Evolutionary conservation across 2,113 vertebrate genomes (phyloP).

Genomic region (Hipposideros armiger): DNA sequence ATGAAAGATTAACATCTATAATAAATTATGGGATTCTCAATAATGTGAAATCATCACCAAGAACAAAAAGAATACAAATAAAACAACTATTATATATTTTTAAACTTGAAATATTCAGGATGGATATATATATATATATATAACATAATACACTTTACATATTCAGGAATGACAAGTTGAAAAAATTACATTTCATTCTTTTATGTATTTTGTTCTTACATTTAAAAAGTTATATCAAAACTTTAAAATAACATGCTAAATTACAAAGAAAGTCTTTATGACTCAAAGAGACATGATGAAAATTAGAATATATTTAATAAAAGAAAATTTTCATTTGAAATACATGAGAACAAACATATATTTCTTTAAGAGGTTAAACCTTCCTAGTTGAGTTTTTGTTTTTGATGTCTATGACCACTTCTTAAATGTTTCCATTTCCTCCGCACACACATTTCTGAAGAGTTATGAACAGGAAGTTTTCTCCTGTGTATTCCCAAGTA

Average conservation of each 20-base stretch:
- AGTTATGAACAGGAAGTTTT: constrained; percentile 58
- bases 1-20: constrained; percentile 18
- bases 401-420: constrained; percentile 40
- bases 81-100: constrained; percentile 19
- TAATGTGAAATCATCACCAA: background rate
- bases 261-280: background rate
- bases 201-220: constrained; percentile 38
- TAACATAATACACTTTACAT: background rate
- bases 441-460: constrained; percentile 76
- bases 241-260: constrained; percentile 29
- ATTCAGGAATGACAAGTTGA: constrained; percentile 37
- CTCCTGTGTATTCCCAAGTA: constrained; percentile 62
- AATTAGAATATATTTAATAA: background rate
- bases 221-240: constrained; percentile 32
- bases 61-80: background rate
- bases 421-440: constrained; percentile 76
- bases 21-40: constrained; percentile 35
- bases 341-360: background rate
- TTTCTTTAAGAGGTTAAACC: constrained; percentile 32
- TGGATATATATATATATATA: background rate
- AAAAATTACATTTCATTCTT: background rate
- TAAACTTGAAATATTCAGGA: constrained; percentile 45
- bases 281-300: constrained; percentile 43
- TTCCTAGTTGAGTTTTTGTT: constrained; percentile 47
- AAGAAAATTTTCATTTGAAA: background rate